Evolutionary conservation across 2,797 vertebrate genomes (phyloP).

Genomic region (Sibirionetta formosa): DNA sequence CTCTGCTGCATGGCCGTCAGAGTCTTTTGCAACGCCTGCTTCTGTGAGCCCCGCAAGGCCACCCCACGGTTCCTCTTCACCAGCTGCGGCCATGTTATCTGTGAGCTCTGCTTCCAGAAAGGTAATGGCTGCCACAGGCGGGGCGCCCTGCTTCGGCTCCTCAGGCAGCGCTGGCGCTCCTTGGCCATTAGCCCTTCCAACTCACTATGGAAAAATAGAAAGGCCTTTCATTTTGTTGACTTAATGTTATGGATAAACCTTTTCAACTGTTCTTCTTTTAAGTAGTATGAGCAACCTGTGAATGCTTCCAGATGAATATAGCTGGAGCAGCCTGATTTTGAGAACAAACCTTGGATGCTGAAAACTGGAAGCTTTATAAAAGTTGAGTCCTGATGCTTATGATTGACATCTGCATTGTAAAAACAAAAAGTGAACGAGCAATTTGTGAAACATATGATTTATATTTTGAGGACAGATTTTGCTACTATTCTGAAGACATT

Average conservation of each 20-base stretch:
- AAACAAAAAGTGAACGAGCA: neutral
- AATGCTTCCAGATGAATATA: neutral
- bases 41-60: slow-evolving; percentile 71
- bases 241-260: neutral
- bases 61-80: slow-evolving; percentile 85
- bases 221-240: neutral
- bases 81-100: slow-evolving; percentile 92
- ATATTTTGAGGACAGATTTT: neutral
- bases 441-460: rapidly evolving
- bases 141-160: rapidly evolving
- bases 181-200: rapidly evolving
- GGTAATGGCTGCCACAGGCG: slow-evolving; percentile 78
- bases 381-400: neutral
- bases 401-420: too few relatives aligned
- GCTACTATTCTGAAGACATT: neutral
- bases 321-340: neutral
- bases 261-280: neutral
- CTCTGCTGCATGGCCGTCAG: slow-evolving; percentile 78
- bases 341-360: neutral
- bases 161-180: rapidly evolving
- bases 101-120: slow-evolving; percentile 88
- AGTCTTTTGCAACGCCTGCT: slow-evolving; percentile 91
- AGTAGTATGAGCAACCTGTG: rapidly evolving
- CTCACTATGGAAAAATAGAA: neutral
- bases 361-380: neutral